Base-by-base conservation (phyloP, 1,140 invertebrate species). In the Drosophila watanabei region DNA sequence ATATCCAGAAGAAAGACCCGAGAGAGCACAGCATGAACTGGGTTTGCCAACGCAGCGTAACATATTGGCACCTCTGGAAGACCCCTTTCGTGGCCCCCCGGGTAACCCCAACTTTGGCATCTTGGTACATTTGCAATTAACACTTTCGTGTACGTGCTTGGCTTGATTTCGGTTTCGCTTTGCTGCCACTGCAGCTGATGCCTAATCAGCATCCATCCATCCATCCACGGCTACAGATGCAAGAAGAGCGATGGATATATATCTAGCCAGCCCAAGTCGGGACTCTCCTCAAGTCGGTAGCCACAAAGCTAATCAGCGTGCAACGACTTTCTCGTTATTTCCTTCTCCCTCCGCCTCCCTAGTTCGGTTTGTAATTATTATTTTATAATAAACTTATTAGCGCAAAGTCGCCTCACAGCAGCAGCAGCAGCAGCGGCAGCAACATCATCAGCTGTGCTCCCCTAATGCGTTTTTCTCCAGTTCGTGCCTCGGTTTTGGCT, bases 341-440 rank as follows among this genome's bases (percentile, higher is more conserved):
- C 45, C 51, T 72, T 49, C 24, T 45, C 43, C 43, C 72, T 59
- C 59, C 57, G 45, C 54, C 54, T 30, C 20, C 32, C 58, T 33
- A 59, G 48, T 61, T 69, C 59, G 61, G 52, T 72, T 77, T 88
- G 86, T 82, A 88, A 88, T 88, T 88, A 88, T 88, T 88, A 81
- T 88, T 88, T 88, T 88, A 88, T 88, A 88, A 89, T 88, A 84
- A 88, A 90, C 86, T 88, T 88, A 90, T 88, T 88, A 88, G 82
- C 75, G 69, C 77, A 48, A 52, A 75, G 66, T 69, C 62, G 52
- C 20, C 49, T 9, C 37, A 41, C 49, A 52, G n/a, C n/a, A n/a
- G 13, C 14, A 20, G 11, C 35, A 16, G n/a, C 41, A 20, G n/a
- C 18, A 37, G 11, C 20, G 13, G 20, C n/a, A 28, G 13, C 16